Evolutionary conservation across 1,140 invertebrate genomes (phyloP).

Genomic region (Rhopalosiphum maidis): DNA sequence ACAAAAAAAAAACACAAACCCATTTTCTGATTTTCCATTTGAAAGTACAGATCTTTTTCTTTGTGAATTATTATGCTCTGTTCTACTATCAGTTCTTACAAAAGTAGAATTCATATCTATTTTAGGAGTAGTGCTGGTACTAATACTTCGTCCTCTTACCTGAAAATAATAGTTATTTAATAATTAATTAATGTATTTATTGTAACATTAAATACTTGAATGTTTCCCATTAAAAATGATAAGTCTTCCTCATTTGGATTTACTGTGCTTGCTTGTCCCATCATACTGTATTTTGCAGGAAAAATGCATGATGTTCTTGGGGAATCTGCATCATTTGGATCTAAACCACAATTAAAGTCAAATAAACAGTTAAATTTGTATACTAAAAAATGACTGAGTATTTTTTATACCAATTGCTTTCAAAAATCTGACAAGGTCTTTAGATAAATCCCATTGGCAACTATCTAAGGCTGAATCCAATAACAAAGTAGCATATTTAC

Average conservation of each 20-base stretch:
- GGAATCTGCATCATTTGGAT: conserved; percentile 89
- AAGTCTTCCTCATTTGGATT: conserved; percentile 84
- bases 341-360: conserved; percentile 63
- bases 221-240: conserved; percentile 74
- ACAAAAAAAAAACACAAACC: conserved; percentile 58
- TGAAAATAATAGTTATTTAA: conserved; percentile 41
- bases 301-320: conserved; percentile 77
- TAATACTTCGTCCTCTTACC: conserved; percentile 78
- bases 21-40: conserved; percentile 62
- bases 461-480: conserved; percentile 91
- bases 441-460: conserved; percentile 91
- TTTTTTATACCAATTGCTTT: conserved; percentile 81
- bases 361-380: conserved; percentile 14
- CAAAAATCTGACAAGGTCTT: conserved; percentile 92
- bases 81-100: conserved; percentile 61
- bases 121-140: conserved; percentile 74
- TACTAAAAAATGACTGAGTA: background rate
- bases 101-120: conserved; percentile 61
- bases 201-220: conserved; percentile 55
- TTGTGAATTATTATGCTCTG: conserved; percentile 62
- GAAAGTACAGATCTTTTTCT: conserved; percentile 74
- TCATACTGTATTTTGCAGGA: conserved; percentile 74
- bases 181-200: background rate
- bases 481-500: conserved; percentile 93
- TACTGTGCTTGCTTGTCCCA: conserved; percentile 76